Base-by-base conservation (phyloP, 2,113 vertebrate genomes). In the Sisor rabdophorus region DNA sequence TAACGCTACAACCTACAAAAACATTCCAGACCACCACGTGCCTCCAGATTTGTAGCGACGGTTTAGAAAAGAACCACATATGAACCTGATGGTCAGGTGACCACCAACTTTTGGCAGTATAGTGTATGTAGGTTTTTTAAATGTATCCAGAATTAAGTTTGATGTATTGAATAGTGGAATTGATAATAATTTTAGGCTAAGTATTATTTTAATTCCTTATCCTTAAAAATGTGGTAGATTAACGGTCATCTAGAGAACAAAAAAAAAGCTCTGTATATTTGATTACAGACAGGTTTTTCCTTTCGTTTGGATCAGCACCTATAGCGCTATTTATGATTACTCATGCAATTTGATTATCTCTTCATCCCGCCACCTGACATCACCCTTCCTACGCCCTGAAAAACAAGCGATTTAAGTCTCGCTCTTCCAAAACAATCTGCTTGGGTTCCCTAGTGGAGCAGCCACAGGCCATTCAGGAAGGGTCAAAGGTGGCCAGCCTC, bases 401-500 rank as follows among this genome's bases (percentile, higher is more conserved):
- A 81, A 73, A 81, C 78, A 82, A 77, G 32, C 76, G 70, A 22
- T 56, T 30, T 73, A 64, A 36, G 60, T 44, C 60, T 59, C n/a
- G 77, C 71, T 40, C 28, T 73, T 82, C 15, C 61, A 79, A 20
- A 81, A 76, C 79, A 80, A 74, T 76, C 64, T 20, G 55, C 59
- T 0, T 61, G 0, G 53, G 40, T 79, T 71, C 52, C 70, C 78
- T 69, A 24, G 72, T 28, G 28, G 69, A 67, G 32, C 55, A 70
- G 60, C 22, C 13, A 69, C 52, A 77, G 75, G 75, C 79, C 53
- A 78, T 71, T 48, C 32, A 48, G 71, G 17, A 64, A 58, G 78
- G 86, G 82, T 85, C 79, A 83, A 65, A 87, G 87, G 84, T 86
- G 80, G 81, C 80, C 73, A 81, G 79, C 75, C 79, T 78, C 58